phyloP scores from a whole-genome alignment of 2,113 vertebrate species.

The Pluvianellus socialis region DNA sequence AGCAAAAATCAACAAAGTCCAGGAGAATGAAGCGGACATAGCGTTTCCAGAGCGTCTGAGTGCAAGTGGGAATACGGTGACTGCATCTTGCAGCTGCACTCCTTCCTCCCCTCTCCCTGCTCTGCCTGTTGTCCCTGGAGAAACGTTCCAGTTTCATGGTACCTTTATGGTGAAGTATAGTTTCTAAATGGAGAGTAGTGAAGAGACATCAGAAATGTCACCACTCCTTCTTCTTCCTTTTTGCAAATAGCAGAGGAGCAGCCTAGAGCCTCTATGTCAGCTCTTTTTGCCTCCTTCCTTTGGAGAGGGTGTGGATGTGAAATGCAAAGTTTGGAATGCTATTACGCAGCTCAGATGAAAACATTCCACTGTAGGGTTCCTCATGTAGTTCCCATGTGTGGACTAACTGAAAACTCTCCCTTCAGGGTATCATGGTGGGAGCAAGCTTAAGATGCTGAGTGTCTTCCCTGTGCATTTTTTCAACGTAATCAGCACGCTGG shows the following conservation, averaged over 20 bases:
- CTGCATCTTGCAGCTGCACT: not conserved
- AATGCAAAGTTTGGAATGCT: conserved; percentile 11
- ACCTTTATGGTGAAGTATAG: not conserved
- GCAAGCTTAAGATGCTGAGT: not conserved
- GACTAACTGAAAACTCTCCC: not conserved
- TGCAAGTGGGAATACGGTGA: not conserved
- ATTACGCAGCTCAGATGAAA: not conserved
- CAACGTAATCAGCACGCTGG: not conserved
- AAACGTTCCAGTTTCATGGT: not conserved
- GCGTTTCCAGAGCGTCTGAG: not conserved
- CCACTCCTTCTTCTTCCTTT: not conserved
- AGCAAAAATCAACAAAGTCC: not conserved
- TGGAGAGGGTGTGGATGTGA: conserved; percentile 18
- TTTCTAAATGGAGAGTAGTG: not conserved
- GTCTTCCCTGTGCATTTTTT: not conserved
- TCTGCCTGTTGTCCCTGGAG: not conserved
- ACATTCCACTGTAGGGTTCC: not conserved
- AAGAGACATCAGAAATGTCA: not conserved
- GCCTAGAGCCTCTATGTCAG: not conserved
- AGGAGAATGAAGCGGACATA: not conserved
- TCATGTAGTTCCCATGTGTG: not conserved
- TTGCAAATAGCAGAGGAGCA: not conserved
- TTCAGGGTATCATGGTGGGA: not conserved
- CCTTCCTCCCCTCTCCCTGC: not conserved
- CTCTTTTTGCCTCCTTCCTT: not conserved